A percentile compares a stretch with the other conserved stretches of the same genome.
These are phyloP conservation scores for Lasioglossum vierecki DNA, from an alignment of 2,888 invertebrate genomes.

Conservation along the genomic window DNA sequence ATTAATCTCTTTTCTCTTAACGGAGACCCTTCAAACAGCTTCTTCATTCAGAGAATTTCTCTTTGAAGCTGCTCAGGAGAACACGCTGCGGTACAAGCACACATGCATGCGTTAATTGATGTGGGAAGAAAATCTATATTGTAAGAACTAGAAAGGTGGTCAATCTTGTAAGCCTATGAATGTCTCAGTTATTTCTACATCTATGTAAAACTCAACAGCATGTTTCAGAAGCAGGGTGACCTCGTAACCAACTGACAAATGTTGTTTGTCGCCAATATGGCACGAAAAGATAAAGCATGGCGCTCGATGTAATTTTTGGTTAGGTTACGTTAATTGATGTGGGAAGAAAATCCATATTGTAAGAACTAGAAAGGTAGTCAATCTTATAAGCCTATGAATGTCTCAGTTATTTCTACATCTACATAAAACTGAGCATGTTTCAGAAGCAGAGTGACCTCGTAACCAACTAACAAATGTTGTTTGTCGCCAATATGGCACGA, in stretches of 20 bases:
- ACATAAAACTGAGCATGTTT: neutral
- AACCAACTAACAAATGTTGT: neutral
- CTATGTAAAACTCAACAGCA: neutral
- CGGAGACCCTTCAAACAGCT: slow-evolving; percentile 21
- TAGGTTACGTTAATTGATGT: neutral
- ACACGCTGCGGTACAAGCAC: neutral
- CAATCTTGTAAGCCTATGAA: neutral
- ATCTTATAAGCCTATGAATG: neutral
- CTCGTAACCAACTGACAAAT: neutral
- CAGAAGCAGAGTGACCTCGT: neutral
- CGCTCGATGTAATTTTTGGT: too few relatives aligned
- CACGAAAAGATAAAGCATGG: neutral
- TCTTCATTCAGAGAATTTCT: neutral
- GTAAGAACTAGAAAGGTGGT: neutral
- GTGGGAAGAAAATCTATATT: neutral
- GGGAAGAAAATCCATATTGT: neutral
- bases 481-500: neutral
- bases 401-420: too few relatives aligned
- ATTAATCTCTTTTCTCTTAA: slow-evolving; percentile 66
- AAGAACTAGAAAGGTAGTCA: neutral
- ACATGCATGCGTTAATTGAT: neutral
- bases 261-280: neutral
- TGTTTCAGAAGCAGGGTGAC: neutral
- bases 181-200: too few relatives aligned
- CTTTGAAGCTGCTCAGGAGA: neutral